Evolutionary conservation across 2,113 vertebrate species (phyloP), one percentile per base, ranked within the genome.

Genomic region (Oophaga pumilio): DNA sequence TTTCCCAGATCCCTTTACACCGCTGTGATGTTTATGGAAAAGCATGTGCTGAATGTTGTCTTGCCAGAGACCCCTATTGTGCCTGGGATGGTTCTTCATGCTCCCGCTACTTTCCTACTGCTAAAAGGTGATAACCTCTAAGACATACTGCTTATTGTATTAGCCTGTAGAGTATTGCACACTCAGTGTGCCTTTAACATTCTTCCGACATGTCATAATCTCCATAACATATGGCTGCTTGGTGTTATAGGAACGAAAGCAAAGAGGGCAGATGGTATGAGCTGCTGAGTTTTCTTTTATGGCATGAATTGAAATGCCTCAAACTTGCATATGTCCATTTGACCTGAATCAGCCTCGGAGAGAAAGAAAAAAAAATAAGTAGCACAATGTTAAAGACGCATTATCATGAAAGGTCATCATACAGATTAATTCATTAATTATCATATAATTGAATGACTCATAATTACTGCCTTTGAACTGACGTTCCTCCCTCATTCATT

Each of bases 71-170:
- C 92, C 98, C 98, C 15, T 99, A 99, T 91, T 99, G 98, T 59
- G 98, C 98, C 89, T 99, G 98, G 98, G 98, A 99, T 22, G 98
- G 98, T 74, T 94, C 96, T 0, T 95, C 97, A 9, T 99, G 98
- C 90, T 99, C 98, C n/a, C 96, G 98, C 92, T 99, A 99, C 91
- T 99, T 99, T 89, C 98, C 98, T 84, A 97, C 97, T 90, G 96
- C 98, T 53, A 99, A 99, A 91, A 99, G 98, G 98, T 99, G 95
- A 87, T 92, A 80, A 24, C 71, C 87, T 91, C 74, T 62, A 59
- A 77, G 82, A 43, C 43, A 86, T 89, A 33, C 79, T 90, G 0
- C 78, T 56, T 66, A 80, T 87, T 81, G 9, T 85, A 74, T 85
- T 76, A 85, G 66, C 56, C 69, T 76, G 24, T 84, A 90, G 62